Conservation (phyloP, 2,888 invertebrate species). For the Stenoptilia bipunctidactyla region DNA sequence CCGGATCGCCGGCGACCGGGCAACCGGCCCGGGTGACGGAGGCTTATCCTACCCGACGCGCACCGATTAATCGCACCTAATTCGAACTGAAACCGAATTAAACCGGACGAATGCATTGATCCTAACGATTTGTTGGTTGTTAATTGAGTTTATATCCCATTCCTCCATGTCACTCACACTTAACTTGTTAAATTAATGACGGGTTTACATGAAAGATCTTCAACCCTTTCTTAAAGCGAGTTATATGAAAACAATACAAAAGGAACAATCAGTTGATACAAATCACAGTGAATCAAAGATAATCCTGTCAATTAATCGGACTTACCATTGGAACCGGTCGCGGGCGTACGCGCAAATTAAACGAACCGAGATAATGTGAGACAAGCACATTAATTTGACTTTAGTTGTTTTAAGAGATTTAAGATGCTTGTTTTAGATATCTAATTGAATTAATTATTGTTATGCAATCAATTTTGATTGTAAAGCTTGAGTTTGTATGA, state of each 20-base stretch:
- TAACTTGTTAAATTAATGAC: no score
- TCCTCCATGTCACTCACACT: no score
- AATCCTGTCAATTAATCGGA: slow-evolving; percentile 71
- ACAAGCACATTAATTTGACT: slow-evolving; percentile 35
- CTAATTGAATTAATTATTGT: not conserved
- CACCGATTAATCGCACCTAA: slow-evolving; percentile 66
- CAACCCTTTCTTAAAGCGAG: slow-evolving; percentile 1
- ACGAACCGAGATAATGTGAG: slow-evolving; percentile 41
- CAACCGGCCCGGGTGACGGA: slow-evolving; percentile 21
- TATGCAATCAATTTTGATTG: not conserved
- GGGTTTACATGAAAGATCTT: not conserved
- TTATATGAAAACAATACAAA: not conserved
- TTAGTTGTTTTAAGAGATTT: slow-evolving; percentile 11
- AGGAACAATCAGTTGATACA: slow-evolving; percentile 26
- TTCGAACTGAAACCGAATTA: slow-evolving; percentile 66
- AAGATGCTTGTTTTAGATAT: slow-evolving; percentile 1
- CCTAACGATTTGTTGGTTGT: slow-evolving; percentile 63
- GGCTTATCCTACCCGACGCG: slow-evolving; percentile 53
- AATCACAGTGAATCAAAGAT: slow-evolving; percentile 69
- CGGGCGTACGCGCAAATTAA: slow-evolving; percentile 54
- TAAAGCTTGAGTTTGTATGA: no score
- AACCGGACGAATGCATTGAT: slow-evolving; percentile 67
- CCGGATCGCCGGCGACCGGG: slow-evolving; percentile 20
- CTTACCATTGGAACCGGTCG: slow-evolving; percentile 62
- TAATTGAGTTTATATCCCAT: slow-evolving; percentile 28